Base-by-base conservation (phyloP, 2,888 invertebrate genomes). In the Neria commutata region DNA sequence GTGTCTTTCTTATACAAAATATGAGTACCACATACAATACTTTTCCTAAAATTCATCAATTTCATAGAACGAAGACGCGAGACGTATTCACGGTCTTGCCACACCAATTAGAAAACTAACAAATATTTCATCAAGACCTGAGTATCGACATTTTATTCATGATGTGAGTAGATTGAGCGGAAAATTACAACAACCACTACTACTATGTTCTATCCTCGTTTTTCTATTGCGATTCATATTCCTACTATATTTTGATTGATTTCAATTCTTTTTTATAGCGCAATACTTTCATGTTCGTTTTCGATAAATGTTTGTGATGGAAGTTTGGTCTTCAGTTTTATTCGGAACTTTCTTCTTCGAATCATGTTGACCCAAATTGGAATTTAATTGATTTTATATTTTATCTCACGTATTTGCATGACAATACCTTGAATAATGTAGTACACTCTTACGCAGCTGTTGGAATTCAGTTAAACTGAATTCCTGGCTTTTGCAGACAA, bases 101-200 rank as follows among this genome's bases (percentile, higher is more conserved):
- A 82, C 82, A 76, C 82, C 82, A 70, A 77, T 82, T 72, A 78
- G 82, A 80, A 82, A 81, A 81, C 72, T 82, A 74, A 78, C 77
- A 76, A 82, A 81, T 80, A 80, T 82, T 63, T 81, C 82, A 78
- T 80, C 82, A 78, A 80, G 82, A 78, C 82, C 82, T 74, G 82
- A 82, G 79, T 82, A 81, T 72, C 81, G 82, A 76, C 81, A 82
- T 77, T 82, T 81, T 76, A 72, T 82, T 74, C 79, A 81, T 75
- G 82, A 82, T 79, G 82, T 82, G 81, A 82, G 81, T 81, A 81
- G 79, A 75, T 72, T 71, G 73, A 59, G 63, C 56, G 42, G 45
- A 56, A 64, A 58, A 40, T 33, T 45, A 42, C 56, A 60, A 60
- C 47, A 49, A 25, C 37, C 53, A 42, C 33, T 42, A 40, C 34